Percentiles rank a stretch among this genome's conserved stretches.
Evolutionary conservation across 2,113 vertebrate genomes (phyloP).

Genomic region (Poecile atricapillus): DNA sequence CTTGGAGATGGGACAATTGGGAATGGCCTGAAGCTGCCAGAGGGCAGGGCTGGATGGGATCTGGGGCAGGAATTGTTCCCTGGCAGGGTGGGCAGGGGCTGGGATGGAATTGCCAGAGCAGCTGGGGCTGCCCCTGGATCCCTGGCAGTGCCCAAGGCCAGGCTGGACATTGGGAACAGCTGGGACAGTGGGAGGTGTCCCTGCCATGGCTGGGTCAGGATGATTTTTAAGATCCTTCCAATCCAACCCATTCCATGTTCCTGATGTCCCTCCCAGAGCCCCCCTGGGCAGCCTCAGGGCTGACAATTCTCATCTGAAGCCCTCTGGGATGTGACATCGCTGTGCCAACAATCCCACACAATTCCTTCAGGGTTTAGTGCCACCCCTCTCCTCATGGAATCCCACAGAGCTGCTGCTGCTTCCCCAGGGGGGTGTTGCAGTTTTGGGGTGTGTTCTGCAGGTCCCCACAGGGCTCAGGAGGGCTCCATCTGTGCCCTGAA

Average conservation of each 20-base stretch:
- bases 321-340: rapidly evolving
- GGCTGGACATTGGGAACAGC: background rate
- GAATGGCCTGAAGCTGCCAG: rapidly evolving
- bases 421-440: rapidly evolving
- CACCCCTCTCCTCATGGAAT: background rate
- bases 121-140: background rate
- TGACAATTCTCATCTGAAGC: background rate
- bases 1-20: background rate
- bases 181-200: background rate
- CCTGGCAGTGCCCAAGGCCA: background rate
- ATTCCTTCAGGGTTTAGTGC: background rate
- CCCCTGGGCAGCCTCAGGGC: background rate
- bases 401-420: background rate
- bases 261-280: background rate
- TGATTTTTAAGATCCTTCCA: background rate
- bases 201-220: background rate
- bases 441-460: background rate
- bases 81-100: background rate
- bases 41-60: background rate
- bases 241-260: background rate
- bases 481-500: background rate
- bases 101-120: rapidly evolving
- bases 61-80: background rate
- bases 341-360: background rate
- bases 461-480: background rate